These are phyloP conservation scores for Strix aluco DNA, from an alignment of 2,113 vertebrate genomes.

Conservation along the genomic window DNA sequence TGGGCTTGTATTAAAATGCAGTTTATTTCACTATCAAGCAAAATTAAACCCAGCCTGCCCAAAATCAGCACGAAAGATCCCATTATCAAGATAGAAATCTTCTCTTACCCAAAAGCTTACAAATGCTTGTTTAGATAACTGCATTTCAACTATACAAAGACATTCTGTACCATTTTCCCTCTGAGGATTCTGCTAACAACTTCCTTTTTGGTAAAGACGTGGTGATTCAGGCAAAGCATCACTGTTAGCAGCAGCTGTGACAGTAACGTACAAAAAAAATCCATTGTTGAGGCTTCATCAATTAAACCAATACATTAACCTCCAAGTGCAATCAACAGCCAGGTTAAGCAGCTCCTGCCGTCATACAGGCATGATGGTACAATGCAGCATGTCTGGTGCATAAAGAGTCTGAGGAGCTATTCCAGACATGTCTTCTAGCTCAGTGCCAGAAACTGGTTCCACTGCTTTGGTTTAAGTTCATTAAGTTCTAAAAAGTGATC, in stretches of 20 bases:
- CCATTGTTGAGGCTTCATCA: background rate
- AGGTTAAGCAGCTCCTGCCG: background rate
- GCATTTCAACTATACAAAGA: background rate
- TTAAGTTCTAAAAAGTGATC: background rate
- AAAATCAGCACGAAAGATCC: background rate
- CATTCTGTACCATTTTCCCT: background rate
- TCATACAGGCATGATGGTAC: background rate
- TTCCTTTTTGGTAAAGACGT: background rate
- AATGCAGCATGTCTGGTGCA: background rate
- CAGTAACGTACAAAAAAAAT: background rate
- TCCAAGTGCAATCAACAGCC: background rate
- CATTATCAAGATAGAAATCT: background rate
- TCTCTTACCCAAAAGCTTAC: background rate
- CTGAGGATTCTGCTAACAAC: background rate
- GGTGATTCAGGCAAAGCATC: background rate
- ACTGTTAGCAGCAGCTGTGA: background rate
- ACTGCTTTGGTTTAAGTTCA: background rate
- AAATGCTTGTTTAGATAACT: background rate
- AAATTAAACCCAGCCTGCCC: background rate
- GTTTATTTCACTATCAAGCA: background rate
- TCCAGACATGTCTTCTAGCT: background rate
- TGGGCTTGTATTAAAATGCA: background rate
- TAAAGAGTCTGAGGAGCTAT: background rate
- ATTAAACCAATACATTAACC: background rate
- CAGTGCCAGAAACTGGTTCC: background rate